Evolutionary conservation across 2,113 vertebrate species (phyloP).

Genomic region (Phoxinus phoxinus): DNA sequence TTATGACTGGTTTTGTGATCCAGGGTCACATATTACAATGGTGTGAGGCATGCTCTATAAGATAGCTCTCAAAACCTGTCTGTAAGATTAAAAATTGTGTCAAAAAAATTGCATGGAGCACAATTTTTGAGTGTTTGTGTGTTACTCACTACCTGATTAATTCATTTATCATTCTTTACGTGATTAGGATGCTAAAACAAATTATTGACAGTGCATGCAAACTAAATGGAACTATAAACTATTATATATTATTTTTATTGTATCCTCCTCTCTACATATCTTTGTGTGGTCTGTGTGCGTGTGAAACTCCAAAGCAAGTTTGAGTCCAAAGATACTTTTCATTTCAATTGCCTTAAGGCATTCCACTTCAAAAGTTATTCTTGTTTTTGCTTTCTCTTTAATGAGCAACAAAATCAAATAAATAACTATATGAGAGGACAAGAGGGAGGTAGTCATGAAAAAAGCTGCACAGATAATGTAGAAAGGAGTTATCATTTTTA

Average conservation of each 20-base stretch:
- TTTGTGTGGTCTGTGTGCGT: not conserved
- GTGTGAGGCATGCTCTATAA: not conserved
- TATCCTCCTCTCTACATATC: not conserved
- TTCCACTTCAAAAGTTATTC: not conserved
- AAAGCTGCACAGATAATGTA: not conserved
- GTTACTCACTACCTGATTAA: not conserved
- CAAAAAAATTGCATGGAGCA: not conserved
- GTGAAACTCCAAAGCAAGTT: not conserved
- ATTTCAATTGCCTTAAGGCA: not conserved
- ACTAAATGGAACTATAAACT: not conserved
- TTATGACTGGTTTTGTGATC: no score
- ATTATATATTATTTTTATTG: not conserved
- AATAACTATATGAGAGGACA: not conserved
- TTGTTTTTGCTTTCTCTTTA: slow-evolving; percentile 14
- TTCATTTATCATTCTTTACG: not conserved
- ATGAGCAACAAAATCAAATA: not conserved
- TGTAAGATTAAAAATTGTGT: not conserved
- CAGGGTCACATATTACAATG: not conserved
- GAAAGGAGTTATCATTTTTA: not conserved
- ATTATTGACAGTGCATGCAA: not conserved
- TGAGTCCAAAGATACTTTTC: slow-evolving; percentile 3
- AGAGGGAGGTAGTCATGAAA: not conserved
- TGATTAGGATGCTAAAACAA: not conserved
- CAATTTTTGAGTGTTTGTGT: not conserved
- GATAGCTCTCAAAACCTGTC: not conserved